phyloP scores from a whole-genome alignment of 2,113 vertebrate species.

The Ondatra zibethicus region DNA sequence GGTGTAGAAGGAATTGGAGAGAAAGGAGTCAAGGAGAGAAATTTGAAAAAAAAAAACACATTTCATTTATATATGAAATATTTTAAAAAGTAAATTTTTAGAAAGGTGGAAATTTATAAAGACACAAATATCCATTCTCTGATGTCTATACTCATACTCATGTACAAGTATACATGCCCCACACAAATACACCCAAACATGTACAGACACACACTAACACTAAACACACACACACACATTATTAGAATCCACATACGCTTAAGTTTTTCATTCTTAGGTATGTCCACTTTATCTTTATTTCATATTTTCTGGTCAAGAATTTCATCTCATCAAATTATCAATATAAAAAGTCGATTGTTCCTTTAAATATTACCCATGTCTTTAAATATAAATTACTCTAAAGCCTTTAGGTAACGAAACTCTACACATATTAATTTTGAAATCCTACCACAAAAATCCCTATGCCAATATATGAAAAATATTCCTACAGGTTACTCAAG shows the following conservation, averaged over 20 bases:
- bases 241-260: background rate
- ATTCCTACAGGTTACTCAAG: slow-evolving; percentile 69
- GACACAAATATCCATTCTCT: background rate
- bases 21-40: background rate
- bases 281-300: slow-evolving; percentile 39
- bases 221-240: background rate
- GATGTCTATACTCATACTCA: background rate
- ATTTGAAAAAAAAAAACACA: background rate
- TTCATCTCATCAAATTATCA: slow-evolving; percentile 57
- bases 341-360: slow-evolving; percentile 61
- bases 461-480: slow-evolving; percentile 73
- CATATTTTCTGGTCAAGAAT: slow-evolving; percentile 50
- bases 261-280: slow-evolving; percentile 19
- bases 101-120: background rate
- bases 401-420: slow-evolving; percentile 70
- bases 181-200: background rate
- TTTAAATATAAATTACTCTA: slow-evolving; percentile 67
- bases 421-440: slow-evolving; percentile 71
- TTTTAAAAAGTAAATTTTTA: background rate
- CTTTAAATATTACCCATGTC: slow-evolving; percentile 65
- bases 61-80: background rate
- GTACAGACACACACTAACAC: background rate
- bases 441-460: slow-evolving; percentile 70
- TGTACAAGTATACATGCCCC: no score
- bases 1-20: background rate